phyloP scores from a whole-genome alignment of 2,888 invertebrate genomes.

The Conistra vaccinii region DNA sequence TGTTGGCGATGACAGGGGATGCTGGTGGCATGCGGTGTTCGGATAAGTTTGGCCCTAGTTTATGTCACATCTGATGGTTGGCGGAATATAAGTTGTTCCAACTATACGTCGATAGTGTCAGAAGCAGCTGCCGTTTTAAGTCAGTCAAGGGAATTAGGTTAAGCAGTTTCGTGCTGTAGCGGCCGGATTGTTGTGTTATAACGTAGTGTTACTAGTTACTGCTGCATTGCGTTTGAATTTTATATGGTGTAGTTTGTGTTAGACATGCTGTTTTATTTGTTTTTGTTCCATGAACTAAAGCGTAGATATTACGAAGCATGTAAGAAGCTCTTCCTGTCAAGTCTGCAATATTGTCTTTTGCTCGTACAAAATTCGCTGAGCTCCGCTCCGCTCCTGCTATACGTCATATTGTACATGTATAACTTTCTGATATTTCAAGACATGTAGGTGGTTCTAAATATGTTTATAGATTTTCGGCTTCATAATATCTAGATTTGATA shows the following conservation, averaged over 20 bases:
- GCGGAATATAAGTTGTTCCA: slow-evolving; percentile 41
- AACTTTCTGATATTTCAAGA: slow-evolving; percentile 2
- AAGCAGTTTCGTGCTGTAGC: slow-evolving; percentile 44
- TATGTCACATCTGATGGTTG: slow-evolving; percentile 45
- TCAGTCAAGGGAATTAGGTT: slow-evolving; percentile 59
- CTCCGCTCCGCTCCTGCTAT: slow-evolving; percentile 1
- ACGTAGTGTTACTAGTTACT: slow-evolving; percentile 32
- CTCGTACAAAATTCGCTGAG: slow-evolving; percentile 10
- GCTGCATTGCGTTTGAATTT: slow-evolving; percentile 56
- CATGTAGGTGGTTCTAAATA: slow-evolving; percentile 14
- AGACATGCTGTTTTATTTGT: slow-evolving; percentile 2
- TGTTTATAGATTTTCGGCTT: slow-evolving; percentile 11
- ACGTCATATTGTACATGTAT: too few species aligned
- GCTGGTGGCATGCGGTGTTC: slow-evolving; percentile 32
- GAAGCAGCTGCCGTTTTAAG: slow-evolving; percentile 48
- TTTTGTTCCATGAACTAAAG: slow-evolving; percentile 4
- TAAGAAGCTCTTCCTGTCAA: not conserved
- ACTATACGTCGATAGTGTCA: slow-evolving; percentile 37
- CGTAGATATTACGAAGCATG: not conserved
- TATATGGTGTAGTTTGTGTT: slow-evolving; percentile 6
- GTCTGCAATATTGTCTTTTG: slow-evolving; percentile 22
- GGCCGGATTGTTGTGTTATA: slow-evolving; percentile 16
- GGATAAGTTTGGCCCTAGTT: slow-evolving; percentile 46
- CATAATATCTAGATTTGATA: not conserved
- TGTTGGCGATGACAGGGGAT: slow-evolving; percentile 69